phyloP scores from a whole-genome alignment of 2,797 vertebrate genomes.

The Acanthornis magna region DNA sequence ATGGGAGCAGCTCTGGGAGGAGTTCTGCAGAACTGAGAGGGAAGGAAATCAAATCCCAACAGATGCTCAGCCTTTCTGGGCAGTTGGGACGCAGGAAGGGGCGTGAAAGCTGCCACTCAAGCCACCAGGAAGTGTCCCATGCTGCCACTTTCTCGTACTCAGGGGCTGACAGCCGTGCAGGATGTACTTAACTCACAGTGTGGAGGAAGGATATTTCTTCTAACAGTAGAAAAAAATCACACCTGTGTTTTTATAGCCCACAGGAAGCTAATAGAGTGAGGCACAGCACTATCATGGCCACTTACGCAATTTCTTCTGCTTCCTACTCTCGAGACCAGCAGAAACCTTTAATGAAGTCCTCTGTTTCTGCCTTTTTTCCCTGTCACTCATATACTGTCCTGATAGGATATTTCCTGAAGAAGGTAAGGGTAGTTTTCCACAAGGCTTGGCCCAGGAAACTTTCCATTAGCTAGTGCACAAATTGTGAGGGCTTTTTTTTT shows the following conservation, averaged over 20 bases:
- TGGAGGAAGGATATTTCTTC: background rate
- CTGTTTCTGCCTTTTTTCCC: background rate
- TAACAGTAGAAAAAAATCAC: background rate
- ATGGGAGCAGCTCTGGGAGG: background rate
- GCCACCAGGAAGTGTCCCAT: background rate
- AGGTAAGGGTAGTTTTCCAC: background rate
- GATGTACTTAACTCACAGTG: background rate
- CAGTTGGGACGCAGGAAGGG: background rate
- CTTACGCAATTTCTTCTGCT: background rate
- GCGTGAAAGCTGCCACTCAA: background rate
- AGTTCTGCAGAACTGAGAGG: background rate
- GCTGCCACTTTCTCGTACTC: background rate
- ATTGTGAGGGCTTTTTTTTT: background rate
- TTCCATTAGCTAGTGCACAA: background rate
- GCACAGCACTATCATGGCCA: background rate
- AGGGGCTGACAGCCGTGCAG: background rate
- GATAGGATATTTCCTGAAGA: background rate
- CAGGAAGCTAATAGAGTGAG: background rate
- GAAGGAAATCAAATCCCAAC: background rate
- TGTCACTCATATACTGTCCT: background rate
- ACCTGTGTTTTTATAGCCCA: background rate
- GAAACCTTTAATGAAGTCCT: background rate
- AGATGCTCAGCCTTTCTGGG: background rate
- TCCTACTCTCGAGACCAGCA: rapidly evolving
- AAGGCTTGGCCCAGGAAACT: background rate